Percentiles rank a stretch among this genome's conserved stretches.
Evolutionary conservation across 2,797 vertebrate genomes (phyloP).

Genomic region (Anolis apletophallus): DNA sequence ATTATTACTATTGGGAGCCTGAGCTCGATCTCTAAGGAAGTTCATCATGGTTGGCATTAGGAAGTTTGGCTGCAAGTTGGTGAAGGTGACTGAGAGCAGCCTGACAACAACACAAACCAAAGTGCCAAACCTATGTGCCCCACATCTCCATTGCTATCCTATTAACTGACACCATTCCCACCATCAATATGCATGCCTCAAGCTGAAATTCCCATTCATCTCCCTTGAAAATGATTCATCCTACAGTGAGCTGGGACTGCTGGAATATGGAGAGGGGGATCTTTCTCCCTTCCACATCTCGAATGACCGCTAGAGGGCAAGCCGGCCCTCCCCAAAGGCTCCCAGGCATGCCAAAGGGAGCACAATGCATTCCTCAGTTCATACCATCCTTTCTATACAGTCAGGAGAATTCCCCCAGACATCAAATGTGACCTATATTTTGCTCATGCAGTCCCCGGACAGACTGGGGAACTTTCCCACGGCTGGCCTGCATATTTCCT

Average conservation of each 20-base stretch:
- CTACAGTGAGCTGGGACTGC: background rate
- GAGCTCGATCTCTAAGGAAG: too few relatives aligned
- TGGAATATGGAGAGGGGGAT: background rate
- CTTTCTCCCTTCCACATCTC: too few relatives aligned
- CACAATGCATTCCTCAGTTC: constrained; percentile 65
- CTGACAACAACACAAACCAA: background rate
- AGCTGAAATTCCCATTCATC: background rate
- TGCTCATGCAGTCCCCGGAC: constrained; percentile 45
- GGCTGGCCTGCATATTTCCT: constrained; percentile 20
- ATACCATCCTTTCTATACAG: constrained; percentile 36
- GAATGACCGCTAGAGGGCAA: constrained; percentile 44
- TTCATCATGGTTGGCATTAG: too few relatives aligned
- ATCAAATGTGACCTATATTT: constrained; percentile 64
- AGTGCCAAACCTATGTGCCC: background rate
- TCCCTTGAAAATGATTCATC: background rate
- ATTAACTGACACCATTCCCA: background rate
- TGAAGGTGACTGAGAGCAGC: background rate
- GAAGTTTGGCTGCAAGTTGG: too few relatives aligned
- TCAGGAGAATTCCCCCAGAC: constrained; percentile 36
- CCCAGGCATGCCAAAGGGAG: background rate
- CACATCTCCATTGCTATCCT: background rate
- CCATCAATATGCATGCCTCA: too few relatives aligned
- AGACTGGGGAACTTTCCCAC: constrained; percentile 62
- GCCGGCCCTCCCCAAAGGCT: background rate
- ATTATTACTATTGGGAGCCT: too few relatives aligned